Conservation (phyloP, 1,140 invertebrate species). For the Heterodera schachtii region DNA sequence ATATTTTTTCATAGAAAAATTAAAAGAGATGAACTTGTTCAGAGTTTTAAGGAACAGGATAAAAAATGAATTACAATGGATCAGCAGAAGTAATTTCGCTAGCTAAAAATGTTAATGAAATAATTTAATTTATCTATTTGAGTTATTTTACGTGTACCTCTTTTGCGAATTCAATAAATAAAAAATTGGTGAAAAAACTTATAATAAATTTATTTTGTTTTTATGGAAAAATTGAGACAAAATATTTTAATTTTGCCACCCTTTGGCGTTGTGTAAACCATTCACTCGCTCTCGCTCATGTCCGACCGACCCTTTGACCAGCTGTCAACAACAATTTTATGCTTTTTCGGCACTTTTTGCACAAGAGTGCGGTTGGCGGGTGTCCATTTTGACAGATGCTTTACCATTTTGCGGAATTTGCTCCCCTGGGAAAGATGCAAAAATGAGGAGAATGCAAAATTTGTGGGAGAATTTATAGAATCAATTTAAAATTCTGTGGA, state of each 20-base stretch:
- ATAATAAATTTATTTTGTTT: too few relatives aligned
- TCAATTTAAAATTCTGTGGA: not conserved
- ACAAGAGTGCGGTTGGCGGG: not conserved
- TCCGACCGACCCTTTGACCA: not conserved
- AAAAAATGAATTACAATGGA: too few relatives aligned
- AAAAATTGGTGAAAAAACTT: too few relatives aligned
- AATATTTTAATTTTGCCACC: not conserved
- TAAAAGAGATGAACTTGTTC: too few relatives aligned
- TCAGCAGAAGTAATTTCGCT: too few relatives aligned
- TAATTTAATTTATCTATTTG: too few relatives aligned
- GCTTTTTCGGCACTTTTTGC: slow-evolving; percentile 5
- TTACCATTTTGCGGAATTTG: not conserved
- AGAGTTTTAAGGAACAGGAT: too few relatives aligned
- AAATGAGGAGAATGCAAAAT: not conserved
- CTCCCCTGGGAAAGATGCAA: not conserved
- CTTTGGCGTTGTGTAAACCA: not conserved
- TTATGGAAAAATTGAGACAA: not conserved
- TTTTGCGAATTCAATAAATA: too few relatives aligned
- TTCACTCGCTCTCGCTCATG: not conserved
- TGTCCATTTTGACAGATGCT: slow-evolving; percentile 3
- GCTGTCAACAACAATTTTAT: not conserved
- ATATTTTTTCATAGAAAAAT: too few relatives aligned
- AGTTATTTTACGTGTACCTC: too few relatives aligned
- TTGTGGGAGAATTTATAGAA: not conserved
- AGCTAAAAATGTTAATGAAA: too few relatives aligned